Conservation (phyloP, 2,797 vertebrate species). For the Esox masquinongy region DNA sequence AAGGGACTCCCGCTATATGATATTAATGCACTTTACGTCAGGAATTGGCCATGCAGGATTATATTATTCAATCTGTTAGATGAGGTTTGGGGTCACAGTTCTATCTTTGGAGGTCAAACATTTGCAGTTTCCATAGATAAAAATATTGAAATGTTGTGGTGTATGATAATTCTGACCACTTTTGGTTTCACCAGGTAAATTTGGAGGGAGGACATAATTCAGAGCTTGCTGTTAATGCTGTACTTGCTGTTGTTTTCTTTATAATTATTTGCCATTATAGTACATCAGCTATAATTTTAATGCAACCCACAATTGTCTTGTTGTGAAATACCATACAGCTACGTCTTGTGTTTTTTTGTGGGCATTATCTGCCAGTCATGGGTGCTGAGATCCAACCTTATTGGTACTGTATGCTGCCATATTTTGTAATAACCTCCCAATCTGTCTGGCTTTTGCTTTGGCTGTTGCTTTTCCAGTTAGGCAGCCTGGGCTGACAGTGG, state of each 20-base stretch:
- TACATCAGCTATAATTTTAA: background rate
- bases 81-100: slow-evolving; percentile 60
- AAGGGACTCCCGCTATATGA: slow-evolving; percentile 60
- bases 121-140: slow-evolving; percentile 57
- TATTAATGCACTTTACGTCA: slow-evolving; percentile 54
- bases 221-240: slow-evolving; percentile 7
- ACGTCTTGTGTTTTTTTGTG: background rate
- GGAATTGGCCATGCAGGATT: slow-evolving; percentile 63
- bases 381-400: slow-evolving; percentile 25
- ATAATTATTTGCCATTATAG: slow-evolving; percentile 22
- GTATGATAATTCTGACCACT: slow-evolving; percentile 25
- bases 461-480: slow-evolving; percentile 41
- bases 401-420: slow-evolving; percentile 14
- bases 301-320: background rate
- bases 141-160: slow-evolving; percentile 45
- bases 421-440: slow-evolving; percentile 21
- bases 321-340: background rate
- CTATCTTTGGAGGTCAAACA: slow-evolving; percentile 60
- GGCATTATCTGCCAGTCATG: background rate
- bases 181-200: slow-evolving; percentile 43
- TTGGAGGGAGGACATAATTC: slow-evolving; percentile 25
- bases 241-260: slow-evolving; percentile 2
- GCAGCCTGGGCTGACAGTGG: slow-evolving; percentile 46
- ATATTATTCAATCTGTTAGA: slow-evolving; percentile 62
- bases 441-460: slow-evolving; percentile 40